These are phyloP conservation scores for Caenorhabditis sinica DNA, from an alignment of 2,888 invertebrate species.

Conservation along the genomic window DNA sequence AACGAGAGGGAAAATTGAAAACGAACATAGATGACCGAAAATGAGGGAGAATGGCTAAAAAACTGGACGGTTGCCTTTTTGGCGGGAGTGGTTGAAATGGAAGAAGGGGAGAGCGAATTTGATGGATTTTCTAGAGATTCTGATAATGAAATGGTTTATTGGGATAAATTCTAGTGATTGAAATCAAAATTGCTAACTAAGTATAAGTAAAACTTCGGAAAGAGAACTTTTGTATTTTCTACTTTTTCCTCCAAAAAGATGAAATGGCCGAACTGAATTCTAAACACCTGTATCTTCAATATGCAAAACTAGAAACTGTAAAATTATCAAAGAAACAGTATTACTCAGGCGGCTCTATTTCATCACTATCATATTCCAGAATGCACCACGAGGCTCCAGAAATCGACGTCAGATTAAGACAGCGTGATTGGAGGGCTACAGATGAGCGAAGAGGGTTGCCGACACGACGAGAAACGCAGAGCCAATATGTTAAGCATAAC, in stretches of 20 bases:
- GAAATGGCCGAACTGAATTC: too few species aligned
- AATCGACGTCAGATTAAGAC: conserved; percentile 55
- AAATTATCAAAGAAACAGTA: too few species aligned
- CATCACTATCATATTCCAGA: conserved; percentile 31
- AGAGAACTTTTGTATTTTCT: too few species aligned
- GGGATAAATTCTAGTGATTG: too few species aligned
- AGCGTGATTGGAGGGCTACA: conserved; percentile 52
- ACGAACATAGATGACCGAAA: conserved; percentile 34
- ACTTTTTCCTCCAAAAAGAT: too few species aligned
- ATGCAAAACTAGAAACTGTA: too few species aligned
- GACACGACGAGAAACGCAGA: conserved; percentile 55
- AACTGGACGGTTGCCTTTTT: conserved; percentile 45
- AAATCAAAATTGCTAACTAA: too few species aligned
- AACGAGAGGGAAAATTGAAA: conserved; percentile 27
- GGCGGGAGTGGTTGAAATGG: conserved; percentile 12
- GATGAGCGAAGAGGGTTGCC: conserved; percentile 44
- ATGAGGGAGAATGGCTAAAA: conserved; percentile 26
- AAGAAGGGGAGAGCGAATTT: background rate
- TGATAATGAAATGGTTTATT: too few species aligned
- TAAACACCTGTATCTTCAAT: too few species aligned
- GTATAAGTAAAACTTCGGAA: too few species aligned
- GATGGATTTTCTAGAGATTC: conserved; percentile 35
- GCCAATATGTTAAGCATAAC: conserved; percentile 62
- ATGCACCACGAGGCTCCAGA: conserved; percentile 61
- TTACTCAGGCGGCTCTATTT: too few species aligned